Evolutionary conservation across 2,113 vertebrate genomes (phyloP).

Genomic region (Lipophrys pholis): DNA sequence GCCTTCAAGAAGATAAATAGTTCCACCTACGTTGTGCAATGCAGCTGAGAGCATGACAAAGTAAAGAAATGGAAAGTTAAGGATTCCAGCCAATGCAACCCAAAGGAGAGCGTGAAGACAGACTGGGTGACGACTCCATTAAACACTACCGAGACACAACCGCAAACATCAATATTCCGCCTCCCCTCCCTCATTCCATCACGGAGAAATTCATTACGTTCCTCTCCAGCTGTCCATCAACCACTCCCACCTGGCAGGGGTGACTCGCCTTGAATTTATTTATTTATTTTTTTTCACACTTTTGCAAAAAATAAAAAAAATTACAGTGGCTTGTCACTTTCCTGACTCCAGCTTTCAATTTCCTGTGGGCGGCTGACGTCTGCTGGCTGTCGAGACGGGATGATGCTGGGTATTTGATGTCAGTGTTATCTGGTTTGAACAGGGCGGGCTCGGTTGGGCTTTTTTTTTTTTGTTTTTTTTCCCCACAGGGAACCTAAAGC

Average conservation of each 20-base stretch:
- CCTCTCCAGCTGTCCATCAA: constrained; percentile 54
- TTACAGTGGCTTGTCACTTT: constrained; percentile 45
- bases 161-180: constrained; percentile 38
- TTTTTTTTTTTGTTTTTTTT: background rate
- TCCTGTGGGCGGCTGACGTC: constrained; percentile 68
- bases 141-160: constrained; percentile 26
- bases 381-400: constrained; percentile 42
- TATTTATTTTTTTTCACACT: background rate
- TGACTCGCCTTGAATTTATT: constrained; percentile 19
- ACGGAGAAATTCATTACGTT: constrained; percentile 54
- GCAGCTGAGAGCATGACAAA: background rate
- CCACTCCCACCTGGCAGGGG: constrained; percentile 28
- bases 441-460: constrained; percentile 12
- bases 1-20: background rate
- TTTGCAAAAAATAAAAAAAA: constrained; percentile 19
- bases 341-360: constrained; percentile 57
- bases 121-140: constrained; percentile 26
- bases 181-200: constrained; percentile 3
- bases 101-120: background rate
- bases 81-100: background rate
- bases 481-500: constrained; percentile 52
- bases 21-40: constrained; percentile 1
- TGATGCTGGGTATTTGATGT: constrained; percentile 59
- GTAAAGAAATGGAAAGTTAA: constrained; percentile 3
- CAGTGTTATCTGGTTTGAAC: constrained; percentile 25